Base-by-base conservation (phyloP, 2,888 invertebrate species). In the Aphrophora alni region DNA sequence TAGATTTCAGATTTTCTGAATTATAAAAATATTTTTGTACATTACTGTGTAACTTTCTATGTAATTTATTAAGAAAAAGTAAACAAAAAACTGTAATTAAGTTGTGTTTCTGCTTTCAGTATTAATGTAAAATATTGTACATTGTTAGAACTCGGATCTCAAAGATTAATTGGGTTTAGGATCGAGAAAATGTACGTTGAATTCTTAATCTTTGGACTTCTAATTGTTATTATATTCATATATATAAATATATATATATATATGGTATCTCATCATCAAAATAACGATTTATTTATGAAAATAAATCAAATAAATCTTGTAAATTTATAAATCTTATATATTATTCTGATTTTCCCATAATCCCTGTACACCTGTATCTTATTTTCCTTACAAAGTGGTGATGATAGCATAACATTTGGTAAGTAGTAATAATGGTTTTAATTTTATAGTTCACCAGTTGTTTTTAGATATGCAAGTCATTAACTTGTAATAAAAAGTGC, bases 1-100 rank as follows among this genome's bases (percentile, higher is more conserved):
- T 59, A 59, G 59, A 59, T 59, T 21, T 59, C 59, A 59, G 59
- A 59, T 21, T 59, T 59, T 59, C 59, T 59, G 59, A 59, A 59
- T 59, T 59, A 59, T 59, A 59, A 59, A 59, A 59, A 59, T 59
- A 59, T 59, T 59, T 59, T 59, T 59, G 59, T 59, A 59, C 59
- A 59, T 59, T 59, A 59, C 59, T 59, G 59, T 59, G 59, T 59
- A 59, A 59, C 59, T 59, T 59, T 59, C 59, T 59, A 59, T 59
- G 59, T 59, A 59, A 59, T 59, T 59, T 59, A 59, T 59, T 59
- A 59, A 59, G 59, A 21, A 59, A 59, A 59, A 21, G n/a, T 21
- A 59, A 59, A 59, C 3, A 33, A 59, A 59, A 59, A n/a, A 59
- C 12, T 59, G 59, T 59, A 59, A 59, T 21, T 59, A 59, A 59